Percentiles rank a stretch among this genome's conserved stretches.
Evolutionary conservation across 2,888 invertebrate genomes (phyloP).

Genomic region (Nineta flava): DNA sequence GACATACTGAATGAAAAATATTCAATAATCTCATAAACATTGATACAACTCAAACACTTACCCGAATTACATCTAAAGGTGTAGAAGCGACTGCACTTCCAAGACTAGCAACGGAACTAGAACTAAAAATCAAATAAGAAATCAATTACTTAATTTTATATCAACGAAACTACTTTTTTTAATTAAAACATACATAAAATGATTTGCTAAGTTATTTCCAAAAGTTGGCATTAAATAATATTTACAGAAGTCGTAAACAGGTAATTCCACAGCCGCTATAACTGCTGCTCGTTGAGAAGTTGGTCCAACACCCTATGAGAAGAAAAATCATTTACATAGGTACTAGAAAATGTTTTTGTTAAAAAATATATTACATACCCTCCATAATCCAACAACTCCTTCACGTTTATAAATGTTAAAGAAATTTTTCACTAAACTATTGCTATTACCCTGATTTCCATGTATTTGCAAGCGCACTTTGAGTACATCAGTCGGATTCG

Average conservation of each 20-base stretch:
- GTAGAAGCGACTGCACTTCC: constrained; percentile 89
- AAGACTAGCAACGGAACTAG: constrained; percentile 81
- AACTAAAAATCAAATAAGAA: constrained; percentile 34
- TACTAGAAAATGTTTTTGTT: not conserved
- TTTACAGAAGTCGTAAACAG: constrained; percentile 85
- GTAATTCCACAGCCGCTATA: constrained; percentile 86
- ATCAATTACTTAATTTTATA: not conserved
- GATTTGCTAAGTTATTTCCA: constrained; percentile 70
- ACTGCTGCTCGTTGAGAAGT: constrained; percentile 87
- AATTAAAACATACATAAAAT: constrained; percentile 65
- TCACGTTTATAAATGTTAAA: constrained; percentile 67
- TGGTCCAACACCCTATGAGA: constrained; percentile 72
- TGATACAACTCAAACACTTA: constrained; percentile 28
- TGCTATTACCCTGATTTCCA: constrained; percentile 33
- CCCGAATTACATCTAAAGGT: constrained; percentile 85
- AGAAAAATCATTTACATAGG: constrained; percentile 9
- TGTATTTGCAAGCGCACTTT: constrained; percentile 88
- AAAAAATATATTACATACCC: constrained; percentile 28
- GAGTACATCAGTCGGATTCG: constrained; percentile 90
- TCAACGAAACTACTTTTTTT: too few species aligned
- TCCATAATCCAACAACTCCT: constrained; percentile 76
- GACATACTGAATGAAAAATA: too few species aligned
- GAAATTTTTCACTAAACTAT: constrained; percentile 58
- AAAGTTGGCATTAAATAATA: constrained; percentile 48
- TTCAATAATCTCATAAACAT: too few species aligned